Conservation (phyloP, 2,113 vertebrate species). For the Motacilla alba region DNA sequence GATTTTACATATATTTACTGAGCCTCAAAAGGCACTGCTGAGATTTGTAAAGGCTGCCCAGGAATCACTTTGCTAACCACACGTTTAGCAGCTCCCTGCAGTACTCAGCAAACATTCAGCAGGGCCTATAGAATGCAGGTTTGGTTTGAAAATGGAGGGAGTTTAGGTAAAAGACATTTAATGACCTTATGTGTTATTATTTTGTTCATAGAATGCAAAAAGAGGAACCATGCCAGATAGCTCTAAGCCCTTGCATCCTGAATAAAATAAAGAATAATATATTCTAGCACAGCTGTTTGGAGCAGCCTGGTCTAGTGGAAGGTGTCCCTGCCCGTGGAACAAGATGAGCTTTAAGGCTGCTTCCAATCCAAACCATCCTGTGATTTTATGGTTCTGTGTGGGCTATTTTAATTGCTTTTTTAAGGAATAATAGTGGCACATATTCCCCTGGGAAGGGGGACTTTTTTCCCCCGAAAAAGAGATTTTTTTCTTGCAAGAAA, state of each 20-base stretch:
- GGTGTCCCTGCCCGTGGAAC: neutral
- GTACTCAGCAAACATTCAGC: neutral
- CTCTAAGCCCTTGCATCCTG: neutral
- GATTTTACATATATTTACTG: conserved; percentile 16
- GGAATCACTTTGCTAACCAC: neutral
- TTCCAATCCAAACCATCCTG: neutral
- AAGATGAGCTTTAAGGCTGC: neutral
- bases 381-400: neutral
- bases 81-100: neutral
- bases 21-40: conserved; percentile 18
- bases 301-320: neutral
- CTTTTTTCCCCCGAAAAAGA: accelerated
- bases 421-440: neutral
- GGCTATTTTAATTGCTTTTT: neutral
- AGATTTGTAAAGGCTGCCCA: neutral
- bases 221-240: neutral
- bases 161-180: neutral
- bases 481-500: neutral
- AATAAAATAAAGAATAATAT: neutral
- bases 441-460: neutral
- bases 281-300: neutral
- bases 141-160: neutral
- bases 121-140: neutral
- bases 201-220: neutral
- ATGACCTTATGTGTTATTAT: neutral